Percentiles rank a stretch among this genome's conserved stretches.
These are phyloP conservation scores for Encarsia formosa DNA, from an alignment of 2,888 invertebrate species.

Conservation along the genomic window DNA sequence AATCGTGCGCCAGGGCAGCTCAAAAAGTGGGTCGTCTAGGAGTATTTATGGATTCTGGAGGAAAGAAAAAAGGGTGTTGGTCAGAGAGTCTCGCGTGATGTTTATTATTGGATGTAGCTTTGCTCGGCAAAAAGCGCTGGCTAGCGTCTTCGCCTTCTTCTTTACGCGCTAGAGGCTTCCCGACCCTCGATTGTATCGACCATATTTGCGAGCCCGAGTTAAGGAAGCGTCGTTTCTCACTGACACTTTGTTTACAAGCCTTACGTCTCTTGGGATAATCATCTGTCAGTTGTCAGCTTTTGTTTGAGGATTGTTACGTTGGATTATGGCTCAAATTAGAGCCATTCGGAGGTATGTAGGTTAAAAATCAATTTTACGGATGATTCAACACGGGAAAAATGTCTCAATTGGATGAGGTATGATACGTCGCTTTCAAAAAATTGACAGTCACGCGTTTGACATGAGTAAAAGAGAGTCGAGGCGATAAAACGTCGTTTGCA, in stretches of 20 bases:
- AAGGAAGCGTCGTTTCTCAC: too few species aligned
- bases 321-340: too few species aligned
- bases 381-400: too few species aligned
- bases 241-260: too few species aligned
- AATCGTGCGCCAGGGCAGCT: background rate
- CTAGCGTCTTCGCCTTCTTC: background rate
- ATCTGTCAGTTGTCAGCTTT: too few species aligned
- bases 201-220: too few species aligned
- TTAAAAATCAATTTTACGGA: too few species aligned
- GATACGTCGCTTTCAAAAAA: too few species aligned
- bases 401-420: too few species aligned
- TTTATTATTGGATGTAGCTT: constrained; percentile 35
- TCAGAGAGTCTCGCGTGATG: constrained; percentile 18
- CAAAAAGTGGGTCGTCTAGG: constrained; percentile 41
- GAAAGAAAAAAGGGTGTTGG: constrained; percentile 39
- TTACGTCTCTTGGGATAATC: too few species aligned
- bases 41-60: constrained; percentile 45
- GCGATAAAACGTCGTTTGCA: constrained; percentile 10
- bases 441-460: background rate
- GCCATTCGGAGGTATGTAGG: too few species aligned
- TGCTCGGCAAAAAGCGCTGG: background rate
- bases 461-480: constrained; percentile 12
- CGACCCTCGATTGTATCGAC: constrained; percentile 19
- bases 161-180: constrained; percentile 3
- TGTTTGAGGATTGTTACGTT: too few species aligned